phyloP scores from a whole-genome alignment of 1,140 invertebrate species.

The Dendrolimus kikuchii region DNA sequence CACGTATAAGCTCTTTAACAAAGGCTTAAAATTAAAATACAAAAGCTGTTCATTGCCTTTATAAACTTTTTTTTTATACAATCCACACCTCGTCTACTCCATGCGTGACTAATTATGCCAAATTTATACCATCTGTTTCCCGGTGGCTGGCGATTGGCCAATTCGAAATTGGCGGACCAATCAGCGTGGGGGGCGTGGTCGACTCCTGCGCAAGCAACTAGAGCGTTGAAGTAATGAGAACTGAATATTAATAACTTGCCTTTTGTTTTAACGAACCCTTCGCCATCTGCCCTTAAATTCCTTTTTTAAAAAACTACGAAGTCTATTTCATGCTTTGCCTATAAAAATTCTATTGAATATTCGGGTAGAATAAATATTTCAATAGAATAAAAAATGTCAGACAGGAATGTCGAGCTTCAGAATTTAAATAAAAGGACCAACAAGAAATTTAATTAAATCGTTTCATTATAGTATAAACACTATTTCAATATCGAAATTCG shows the following conservation, averaged over 20 bases:
- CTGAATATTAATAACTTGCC: background rate
- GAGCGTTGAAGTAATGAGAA: constrained; percentile 2
- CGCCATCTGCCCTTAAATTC: too few species aligned
- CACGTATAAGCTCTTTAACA: too few species aligned
- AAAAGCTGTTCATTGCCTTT: background rate
- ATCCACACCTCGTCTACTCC: constrained; percentile 21
- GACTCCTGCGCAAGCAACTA: constrained; percentile 52
- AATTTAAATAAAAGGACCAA: too few species aligned
- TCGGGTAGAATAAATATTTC: too few species aligned
- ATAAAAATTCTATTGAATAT: too few species aligned
- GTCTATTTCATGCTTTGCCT: too few species aligned
- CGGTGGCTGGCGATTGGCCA: constrained; percentile 38
- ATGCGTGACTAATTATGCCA: constrained; percentile 68
- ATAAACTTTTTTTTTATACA: background rate
- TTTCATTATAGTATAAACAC: too few species aligned
- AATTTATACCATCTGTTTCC: constrained; percentile 50
- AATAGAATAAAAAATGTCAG: too few species aligned
- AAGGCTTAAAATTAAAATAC: background rate
- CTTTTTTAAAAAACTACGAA: too few species aligned
- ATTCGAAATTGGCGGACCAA: constrained; percentile 48
- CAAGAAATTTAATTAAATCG: too few species aligned
- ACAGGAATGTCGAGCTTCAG: too few species aligned
- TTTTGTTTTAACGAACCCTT: background rate
- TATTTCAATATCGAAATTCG: too few species aligned
- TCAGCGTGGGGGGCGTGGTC: constrained; percentile 44